Base-by-base conservation (phyloP, 1,140 invertebrate species). In the Zaprionus ornatus region DNA sequence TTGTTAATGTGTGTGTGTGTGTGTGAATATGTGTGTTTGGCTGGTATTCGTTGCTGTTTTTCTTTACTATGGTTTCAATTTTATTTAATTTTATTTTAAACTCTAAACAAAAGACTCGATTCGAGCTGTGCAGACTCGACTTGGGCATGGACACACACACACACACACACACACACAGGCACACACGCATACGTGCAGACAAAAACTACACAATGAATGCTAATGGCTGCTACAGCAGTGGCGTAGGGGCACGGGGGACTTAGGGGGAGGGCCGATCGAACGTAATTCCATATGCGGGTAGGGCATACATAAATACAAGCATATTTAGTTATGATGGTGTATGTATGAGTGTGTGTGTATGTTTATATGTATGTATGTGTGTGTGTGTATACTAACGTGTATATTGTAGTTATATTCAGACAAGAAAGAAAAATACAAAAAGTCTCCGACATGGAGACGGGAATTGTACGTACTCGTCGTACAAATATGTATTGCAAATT, bases 401-500 rank as follows among this genome's bases (percentile, higher is more conserved):
- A 56, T 54, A 52, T 74, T 52, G 56, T 76, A 59, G 62, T 61
- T 72, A 66, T 67, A 73, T 77, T 61, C 48, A 66, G 40, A 66
- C 45, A 77, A 63, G 57, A 73, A 65, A 70, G 40, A 45, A 45
- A 45, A 45, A 45, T 45, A 45, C n/a, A 63, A 70, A 62, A 48
- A 64, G 59, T 63, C 56, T 15, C 25, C 40, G 52, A 21, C 60
- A 74, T 68, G 50, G 40, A 74, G 73, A 57, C 19, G 66, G 52
- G 60, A 78, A 67, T 71, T 50, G 65, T 70, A 70, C 40, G 37
- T 72, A 62, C 72, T 79, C 77, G 77, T 83, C 77, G 74, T 79
- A 79, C 82, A 86, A 85, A 84, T 80, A 85, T 82, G 79, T 87
- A 84, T 83, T 87, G 84, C 84, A 87, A 87, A 87, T 87, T 87